phyloP scores from a whole-genome alignment of 1,140 invertebrate genomes.

The Drosophila triauraria region DNA sequence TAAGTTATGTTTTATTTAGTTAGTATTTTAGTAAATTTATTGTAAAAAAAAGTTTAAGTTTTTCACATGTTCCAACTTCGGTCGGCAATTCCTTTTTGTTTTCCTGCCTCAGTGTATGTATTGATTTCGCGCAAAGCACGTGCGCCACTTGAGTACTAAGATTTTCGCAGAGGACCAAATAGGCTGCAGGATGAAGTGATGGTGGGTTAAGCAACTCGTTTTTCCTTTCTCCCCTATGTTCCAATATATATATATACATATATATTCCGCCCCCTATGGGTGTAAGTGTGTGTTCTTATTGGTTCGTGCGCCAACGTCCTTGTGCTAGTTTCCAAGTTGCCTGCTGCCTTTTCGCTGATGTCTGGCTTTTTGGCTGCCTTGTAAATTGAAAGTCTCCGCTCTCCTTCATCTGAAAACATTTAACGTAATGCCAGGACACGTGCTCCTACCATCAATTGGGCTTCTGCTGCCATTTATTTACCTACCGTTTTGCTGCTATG shows the following conservation, averaged over 20 bases:
- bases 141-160: constrained; percentile 71
- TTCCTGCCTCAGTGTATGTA: constrained; percentile 61
- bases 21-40: not conserved
- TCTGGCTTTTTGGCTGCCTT: constrained; percentile 75
- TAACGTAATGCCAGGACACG: constrained; percentile 73
- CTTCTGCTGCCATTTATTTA: constrained; percentile 79
- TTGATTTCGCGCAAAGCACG: constrained; percentile 74
- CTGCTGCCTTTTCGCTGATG: constrained; percentile 71
- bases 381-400: constrained; percentile 75
- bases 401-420: constrained; percentile 57
- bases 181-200: constrained; percentile 34
- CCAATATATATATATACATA: not conserved
- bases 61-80: constrained; percentile 30
- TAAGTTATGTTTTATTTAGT: not conserved
- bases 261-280: not conserved
- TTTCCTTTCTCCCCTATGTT: constrained; percentile 16
- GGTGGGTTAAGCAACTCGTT: constrained; percentile 48
- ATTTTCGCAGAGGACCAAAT: constrained; percentile 56
- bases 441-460: constrained; percentile 77
- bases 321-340: constrained; percentile 77
- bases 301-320: constrained; percentile 62
- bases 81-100: constrained; percentile 33
- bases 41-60: not conserved
- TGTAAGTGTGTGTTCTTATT: constrained; percentile 8
- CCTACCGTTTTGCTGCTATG: constrained; percentile 63